Base-by-base conservation (phyloP, 2,113 vertebrate genomes). In the Calyptomena viridis region DNA sequence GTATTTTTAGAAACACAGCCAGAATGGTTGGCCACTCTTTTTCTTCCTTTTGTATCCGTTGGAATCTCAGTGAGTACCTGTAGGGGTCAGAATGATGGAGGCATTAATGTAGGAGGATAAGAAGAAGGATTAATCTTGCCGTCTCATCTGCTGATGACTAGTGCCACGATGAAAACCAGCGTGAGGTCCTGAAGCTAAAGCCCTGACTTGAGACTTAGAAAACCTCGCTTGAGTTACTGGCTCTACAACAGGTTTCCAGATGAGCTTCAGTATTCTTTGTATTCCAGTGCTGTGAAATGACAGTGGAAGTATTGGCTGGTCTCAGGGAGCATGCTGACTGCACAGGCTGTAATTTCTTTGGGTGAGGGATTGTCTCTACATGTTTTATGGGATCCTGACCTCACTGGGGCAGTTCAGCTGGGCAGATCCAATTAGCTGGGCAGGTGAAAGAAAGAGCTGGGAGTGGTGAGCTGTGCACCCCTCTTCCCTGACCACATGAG, bases 1-100 rank as follows among this genome's bases (percentile, higher is more conserved):
- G 30, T 97, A 91, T 97, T 97, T 98, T 97, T 93, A 94, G 95
- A 96, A 97, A 81, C 2, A 4, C 37, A 69, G 20, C 27, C 66
- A 64, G 89, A 86, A 75, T 25, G 28, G 10, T 85, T 76, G 68
- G 30, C 53, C 40, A 33, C 31, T n/a, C 30, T 50, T 88, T 72
- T 81, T 21, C 42, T 75, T 60, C 42, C 30, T 88, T 84, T 87
- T 92, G 18, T 62, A 76, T 40, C 27, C 37, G 22, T 8, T 76
- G 60, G 33, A 88, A 73, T 16, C 59, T 71, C 83, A 42, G 42
- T 35, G 53, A 73, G 20, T 31, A n/a, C 58, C 53, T 81, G 1
- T 1, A 40, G 53, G 71, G 35, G 15, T 85, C 79, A 66, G 37
- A 85, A 59, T 20, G 59, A 31, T 58, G 50, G 55, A 87, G 55